Evolutionary conservation across 2,797 vertebrate genomes (phyloP).

Genomic region (Anolis apletophallus): DNA sequence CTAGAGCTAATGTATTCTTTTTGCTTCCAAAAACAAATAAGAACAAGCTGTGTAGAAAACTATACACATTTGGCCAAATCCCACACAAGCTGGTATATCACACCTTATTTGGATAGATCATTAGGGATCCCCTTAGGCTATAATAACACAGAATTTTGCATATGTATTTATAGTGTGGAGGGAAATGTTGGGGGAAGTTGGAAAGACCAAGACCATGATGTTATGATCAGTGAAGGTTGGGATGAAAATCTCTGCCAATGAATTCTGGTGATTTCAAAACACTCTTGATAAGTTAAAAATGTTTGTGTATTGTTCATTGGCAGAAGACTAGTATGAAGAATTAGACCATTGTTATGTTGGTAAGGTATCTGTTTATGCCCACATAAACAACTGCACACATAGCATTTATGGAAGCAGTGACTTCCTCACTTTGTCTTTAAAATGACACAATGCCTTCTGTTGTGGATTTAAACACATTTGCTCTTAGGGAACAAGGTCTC

Average conservation of each 20-base stretch:
- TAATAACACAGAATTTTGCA: background rate
- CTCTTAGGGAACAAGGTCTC: background rate
- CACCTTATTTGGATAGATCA: slow-evolving; percentile 42
- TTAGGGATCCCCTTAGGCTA: slow-evolving; percentile 33
- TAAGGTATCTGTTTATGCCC: slow-evolving; percentile 34
- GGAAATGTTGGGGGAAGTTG: background rate
- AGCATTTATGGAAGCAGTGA: background rate
- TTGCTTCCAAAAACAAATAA: slow-evolving; percentile 52
- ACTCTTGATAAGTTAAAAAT: slow-evolving; percentile 73
- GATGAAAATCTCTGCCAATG: slow-evolving; percentile 47
- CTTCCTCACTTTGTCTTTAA: background rate
- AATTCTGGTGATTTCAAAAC: slow-evolving; percentile 35
- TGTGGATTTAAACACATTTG: slow-evolving; percentile 39
- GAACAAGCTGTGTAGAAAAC: slow-evolving; percentile 48
- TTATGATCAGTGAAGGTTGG: background rate
- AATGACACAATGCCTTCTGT: slow-evolving; percentile 32
- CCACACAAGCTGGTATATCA: slow-evolving; percentile 7
- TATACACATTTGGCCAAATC: slow-evolving; percentile 21
- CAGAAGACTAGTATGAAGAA: slow-evolving; percentile 59
- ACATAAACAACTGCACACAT: background rate
- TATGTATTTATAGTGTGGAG: background rate
- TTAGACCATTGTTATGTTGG: slow-evolving; percentile 53
- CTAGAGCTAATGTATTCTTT: slow-evolving; percentile 36
- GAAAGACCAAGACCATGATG: background rate
- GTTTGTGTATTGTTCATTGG: slow-evolving; percentile 64